Conservation (phyloP, 2,888 invertebrate genomes). For the Tuta absoluta region DNA sequence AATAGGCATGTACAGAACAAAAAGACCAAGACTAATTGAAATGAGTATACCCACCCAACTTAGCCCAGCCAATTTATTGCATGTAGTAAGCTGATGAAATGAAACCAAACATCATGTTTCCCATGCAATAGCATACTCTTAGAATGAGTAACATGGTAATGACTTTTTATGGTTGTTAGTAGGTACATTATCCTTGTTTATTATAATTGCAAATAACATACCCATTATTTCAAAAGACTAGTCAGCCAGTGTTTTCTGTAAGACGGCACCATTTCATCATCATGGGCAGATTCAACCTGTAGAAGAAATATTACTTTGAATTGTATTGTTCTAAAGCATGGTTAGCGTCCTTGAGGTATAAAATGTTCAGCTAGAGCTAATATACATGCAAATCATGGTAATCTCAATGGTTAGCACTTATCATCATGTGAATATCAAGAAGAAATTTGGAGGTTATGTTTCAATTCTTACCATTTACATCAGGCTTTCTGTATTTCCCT, state of each 20-base stretch:
- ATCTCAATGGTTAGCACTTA: constrained; percentile 76
- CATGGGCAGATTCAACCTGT: neutral
- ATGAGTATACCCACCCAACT: neutral
- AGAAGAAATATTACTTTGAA: neutral
- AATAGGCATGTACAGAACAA: too few species aligned
- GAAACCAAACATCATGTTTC: too few species aligned
- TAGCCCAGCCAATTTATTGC: too few species aligned
- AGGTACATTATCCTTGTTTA: neutral
- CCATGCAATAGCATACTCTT: neutral
- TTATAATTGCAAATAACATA: neutral
- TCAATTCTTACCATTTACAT: constrained; percentile 42
- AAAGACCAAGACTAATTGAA: too few species aligned
- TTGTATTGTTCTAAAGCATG: neutral
- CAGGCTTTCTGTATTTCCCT: constrained; percentile 87
- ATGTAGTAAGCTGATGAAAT: neutral
- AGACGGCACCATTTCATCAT: neutral
- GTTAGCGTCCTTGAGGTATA: neutral
- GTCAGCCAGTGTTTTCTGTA: neutral
- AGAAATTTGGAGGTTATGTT: neutral
- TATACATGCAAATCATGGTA: constrained; percentile 78
- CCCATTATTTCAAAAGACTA: neutral
- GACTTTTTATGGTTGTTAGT: neutral
- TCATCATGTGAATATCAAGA: constrained; percentile 58
- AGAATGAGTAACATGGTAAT: neutral
- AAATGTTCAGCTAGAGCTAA: constrained; percentile 75